Conservation (phyloP, 2,113 vertebrate species). For the Sinocyclocheilus anophthalmus region DNA sequence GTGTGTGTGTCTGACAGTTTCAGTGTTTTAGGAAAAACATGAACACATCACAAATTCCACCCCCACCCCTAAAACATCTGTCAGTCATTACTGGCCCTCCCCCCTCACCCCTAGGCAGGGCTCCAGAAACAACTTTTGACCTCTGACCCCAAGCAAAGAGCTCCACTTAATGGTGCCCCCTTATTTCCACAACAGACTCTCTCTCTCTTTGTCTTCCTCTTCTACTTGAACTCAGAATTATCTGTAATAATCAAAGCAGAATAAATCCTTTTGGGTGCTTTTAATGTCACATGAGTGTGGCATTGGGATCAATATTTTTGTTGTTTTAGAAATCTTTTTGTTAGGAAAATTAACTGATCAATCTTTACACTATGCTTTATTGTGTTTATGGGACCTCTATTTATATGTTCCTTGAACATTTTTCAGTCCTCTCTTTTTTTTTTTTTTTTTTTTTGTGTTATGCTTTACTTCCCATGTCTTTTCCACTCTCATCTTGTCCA, state of each 20-base stretch:
- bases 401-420: neutral
- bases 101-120: conserved; percentile 27
- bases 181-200: conserved; percentile 21
- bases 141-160: conserved; percentile 34
- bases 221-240: neutral
- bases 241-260: neutral
- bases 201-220: neutral
- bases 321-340: too few species aligned
- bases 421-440: neutral
- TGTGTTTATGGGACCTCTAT: neutral
- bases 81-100: conserved; percentile 46
- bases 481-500: neutral
- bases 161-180: conserved; percentile 38
- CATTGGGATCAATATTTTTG: too few species aligned
- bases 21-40: conserved; percentile 28
- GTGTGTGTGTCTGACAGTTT: neutral
- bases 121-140: conserved; percentile 47
- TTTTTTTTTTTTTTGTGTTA: neutral
- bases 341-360: too few species aligned
- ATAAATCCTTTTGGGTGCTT: neutral
- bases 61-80: conserved; percentile 47
- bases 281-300: neutral
- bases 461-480: neutral
- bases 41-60: conserved; percentile 21
- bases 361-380: neutral